phyloP scores from a whole-genome alignment of 1,140 invertebrate species.

The Heliothis virescens region DNA sequence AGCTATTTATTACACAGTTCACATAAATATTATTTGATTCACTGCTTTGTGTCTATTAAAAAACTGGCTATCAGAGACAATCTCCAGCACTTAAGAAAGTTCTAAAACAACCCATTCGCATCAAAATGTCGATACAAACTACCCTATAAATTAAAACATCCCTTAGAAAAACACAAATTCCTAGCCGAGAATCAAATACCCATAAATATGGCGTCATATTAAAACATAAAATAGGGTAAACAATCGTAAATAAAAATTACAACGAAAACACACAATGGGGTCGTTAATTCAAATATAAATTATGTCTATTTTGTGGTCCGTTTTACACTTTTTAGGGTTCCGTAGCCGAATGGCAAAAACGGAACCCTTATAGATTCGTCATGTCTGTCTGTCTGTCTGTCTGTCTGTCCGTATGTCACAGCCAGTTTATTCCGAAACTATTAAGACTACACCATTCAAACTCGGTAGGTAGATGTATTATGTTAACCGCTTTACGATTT shows the following conservation, averaged over 20 bases:
- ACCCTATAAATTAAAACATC: conserved; percentile 72
- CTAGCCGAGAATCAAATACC: conserved; percentile 66
- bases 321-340: conserved; percentile 85
- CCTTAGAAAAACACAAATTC: conserved; percentile 68
- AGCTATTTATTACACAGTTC: conserved; percentile 5
- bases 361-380: too few species aligned
- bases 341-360: too few species aligned
- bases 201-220: conserved; percentile 82
- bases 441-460: too few species aligned
- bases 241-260: conserved; percentile 86
- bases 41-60: neutral
- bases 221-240: conserved; percentile 86
- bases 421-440: too few species aligned
- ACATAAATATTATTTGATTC: conserved; percentile 33
- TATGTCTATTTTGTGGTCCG: conserved; percentile 79
- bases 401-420: too few species aligned
- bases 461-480: too few species aligned
- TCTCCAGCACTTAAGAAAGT: conserved; percentile 32
- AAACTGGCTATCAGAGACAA: conserved; percentile 24
- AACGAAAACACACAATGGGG: conserved; percentile 80
- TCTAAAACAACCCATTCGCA: conserved; percentile 45
- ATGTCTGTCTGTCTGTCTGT: too few species aligned
- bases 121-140: conserved; percentile 63
- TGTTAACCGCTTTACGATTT: too few species aligned
- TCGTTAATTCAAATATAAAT: conserved; percentile 83